Base-by-base conservation (phyloP, 2,113 vertebrate species). In the Percopsis transmontana region DNA sequence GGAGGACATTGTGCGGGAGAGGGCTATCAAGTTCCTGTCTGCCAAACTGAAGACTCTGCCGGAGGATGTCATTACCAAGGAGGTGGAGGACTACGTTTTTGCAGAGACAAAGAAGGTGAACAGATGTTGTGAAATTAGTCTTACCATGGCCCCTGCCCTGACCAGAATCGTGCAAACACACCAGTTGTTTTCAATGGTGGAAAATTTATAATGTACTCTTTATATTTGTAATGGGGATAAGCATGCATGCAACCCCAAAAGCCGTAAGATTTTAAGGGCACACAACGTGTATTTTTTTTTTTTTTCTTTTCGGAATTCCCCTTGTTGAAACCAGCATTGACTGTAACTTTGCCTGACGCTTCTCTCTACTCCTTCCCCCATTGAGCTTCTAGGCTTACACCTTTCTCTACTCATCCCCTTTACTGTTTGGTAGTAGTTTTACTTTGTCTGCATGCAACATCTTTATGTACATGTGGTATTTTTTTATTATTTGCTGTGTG, bases 21-120 rank as follows among this genome's bases (percentile, higher is more conserved):
- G 96, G 72, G 97, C 97, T 68, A 98, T 98, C 76, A 99, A 97
- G 85, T 99, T 99, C 72, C 93, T 98, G 19, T 95, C 96, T 10
- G 87, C 90, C 61, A 99, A 98, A 82, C 90, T 99, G 68, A 98
- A 95, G 88, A 94, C 93, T 0, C 87, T 98, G 64, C 89, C 96
- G 3, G 97, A 99, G 68, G 97, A 98, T 12, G 92, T 95, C 42
- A 90, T 98, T 94, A 96, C 95, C 52, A 99, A 98, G 77, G 97
- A 98, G 54, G 95, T 99, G 27, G 97, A 99, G 72, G 97, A 98
- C 0, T 94, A 93, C 40, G 92, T 99, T 70, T 88, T 98, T 70
- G 84, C 93, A 9, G 96, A 98, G 76, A 96, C 96, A 21, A 99
- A 98, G 88, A 99, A 97, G 93, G 97, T 97, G 19, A 24, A 42